Percentiles rank a stretch among this genome's conserved stretches.
These are phyloP conservation scores for Crenuchus spilurus DNA, from an alignment of 2,797 vertebrate genomes.

Conservation along the genomic window DNA sequence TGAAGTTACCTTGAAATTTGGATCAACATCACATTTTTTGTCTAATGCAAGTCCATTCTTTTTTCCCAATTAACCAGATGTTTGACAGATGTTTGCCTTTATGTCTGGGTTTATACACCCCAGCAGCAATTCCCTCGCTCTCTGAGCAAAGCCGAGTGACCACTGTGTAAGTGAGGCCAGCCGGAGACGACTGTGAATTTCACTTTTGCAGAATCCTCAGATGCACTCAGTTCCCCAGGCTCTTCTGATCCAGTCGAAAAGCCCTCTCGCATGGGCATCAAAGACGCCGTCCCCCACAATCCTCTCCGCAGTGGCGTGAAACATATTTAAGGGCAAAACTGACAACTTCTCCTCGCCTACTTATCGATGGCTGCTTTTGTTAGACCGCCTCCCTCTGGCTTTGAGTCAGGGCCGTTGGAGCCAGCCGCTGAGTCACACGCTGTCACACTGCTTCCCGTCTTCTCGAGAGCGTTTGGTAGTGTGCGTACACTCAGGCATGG, in stretches of 20 bases:
- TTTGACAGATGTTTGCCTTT: no score
- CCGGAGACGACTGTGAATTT: no score
- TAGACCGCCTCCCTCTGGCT: slow-evolving; percentile 45
- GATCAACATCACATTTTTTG: no score
- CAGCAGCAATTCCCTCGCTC: no score
- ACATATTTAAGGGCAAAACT: slow-evolving; percentile 34
- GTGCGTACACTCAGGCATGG: not conserved
- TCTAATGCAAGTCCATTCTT: no score
- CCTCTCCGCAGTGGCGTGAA: slow-evolving; percentile 25
- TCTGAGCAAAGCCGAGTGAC: no score
- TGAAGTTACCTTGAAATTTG: not conserved
- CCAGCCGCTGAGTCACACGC: slow-evolving; percentile 51
- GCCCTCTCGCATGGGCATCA: not conserved
- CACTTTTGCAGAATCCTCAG: slow-evolving; percentile 35
- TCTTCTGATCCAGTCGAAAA: slow-evolving; percentile 16
- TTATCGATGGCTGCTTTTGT: slow-evolving; percentile 47
- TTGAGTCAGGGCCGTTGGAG: slow-evolving; percentile 32
- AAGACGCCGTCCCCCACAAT: slow-evolving; percentile 14
- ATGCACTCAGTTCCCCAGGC: slow-evolving; percentile 14
- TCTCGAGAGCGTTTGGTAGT: not conserved
- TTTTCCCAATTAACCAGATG: no score
- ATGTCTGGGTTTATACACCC: no score
- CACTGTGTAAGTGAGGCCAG: no score
- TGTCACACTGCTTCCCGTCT: slow-evolving; percentile 12
- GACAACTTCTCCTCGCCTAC: slow-evolving; percentile 24